Evolutionary conservation across 2,797 vertebrate genomes (phyloP), one percentile per base, ranked within the genome.

Genomic region (Karalla daura): DNA sequence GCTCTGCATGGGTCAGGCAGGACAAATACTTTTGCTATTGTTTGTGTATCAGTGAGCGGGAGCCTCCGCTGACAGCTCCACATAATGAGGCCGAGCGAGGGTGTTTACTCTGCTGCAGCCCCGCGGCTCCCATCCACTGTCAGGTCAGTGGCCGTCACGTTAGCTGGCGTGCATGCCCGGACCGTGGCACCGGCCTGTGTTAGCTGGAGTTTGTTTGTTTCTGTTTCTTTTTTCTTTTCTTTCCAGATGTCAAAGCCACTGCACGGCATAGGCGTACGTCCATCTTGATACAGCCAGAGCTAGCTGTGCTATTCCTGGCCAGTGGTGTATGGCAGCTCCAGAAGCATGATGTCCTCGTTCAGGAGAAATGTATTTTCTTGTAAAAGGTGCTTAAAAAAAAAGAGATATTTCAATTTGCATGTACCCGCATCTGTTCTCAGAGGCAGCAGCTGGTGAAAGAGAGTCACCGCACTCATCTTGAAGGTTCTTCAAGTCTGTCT

Each of bases 141-240:
- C 88, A 82, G 84, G 85, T 85, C 88, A 78, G 60, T 53, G 79
- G 62, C 60, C 82, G 63, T 91, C 88, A 85, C 52, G 81, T 83
- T 81, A 80, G 59, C 71, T 55, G 45, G 59, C 33, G 7, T 50
- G 54, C 76, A 70, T 51, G 47, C 58, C 64, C 78, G 39, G 58
- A 73, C 65, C 56, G 35, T 28, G 33, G 24, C 78, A 45, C 25
- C 50, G 58, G 33, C 70, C 41, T 76, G 61, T 28, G 45, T 70
- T 73, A 18, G 63, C 68, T 53, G 53, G 32, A 33, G 8, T 9
- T 60, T 52, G 36, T n/a, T 8, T 49, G 55, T 70, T 55, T 52
- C 36, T n/a, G 7, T 5, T 30, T 30, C 12, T 41, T 41, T 64
- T 59, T 69, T 61, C 49, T 41, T 17, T 8, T 46, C 37, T 60